Base-by-base conservation (phyloP, 2,888 invertebrate species). In the Rutpela maculata region DNA sequence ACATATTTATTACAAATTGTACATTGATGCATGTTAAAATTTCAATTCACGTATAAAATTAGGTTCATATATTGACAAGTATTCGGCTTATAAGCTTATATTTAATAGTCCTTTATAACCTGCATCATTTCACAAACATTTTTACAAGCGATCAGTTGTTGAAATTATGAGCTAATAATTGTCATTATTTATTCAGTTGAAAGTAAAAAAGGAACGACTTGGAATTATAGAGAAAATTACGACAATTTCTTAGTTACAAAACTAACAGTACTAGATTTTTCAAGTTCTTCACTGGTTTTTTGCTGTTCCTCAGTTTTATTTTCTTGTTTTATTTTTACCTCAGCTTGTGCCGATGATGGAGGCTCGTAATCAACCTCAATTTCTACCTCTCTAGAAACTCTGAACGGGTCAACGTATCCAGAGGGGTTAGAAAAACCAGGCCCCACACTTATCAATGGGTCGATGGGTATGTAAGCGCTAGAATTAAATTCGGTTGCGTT, bases 311-410 rank as follows among this genome's bases (percentile, higher is more conserved):
- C 43, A 38, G 65, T 57, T 43, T n/a, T 17, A n/a, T 56, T 3
- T 50, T 22, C 12, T 7, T 72, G 73, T 50, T 76, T 57, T 19
- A 79, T 81, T 56, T 75, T 81, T 1, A 79, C 76, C 62, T 81
- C 77, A 4, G 79, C 80, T 65, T 81, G 79, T 1, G 75, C 80
- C 31, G 71, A 43, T 0, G 80, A 74, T 15, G 72, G 35, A 0
- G 76, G 76, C 18, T 81, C 73, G 22, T 81, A 81, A 26, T 79
- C 67, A 0, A 81, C 78, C 50, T 81, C 80, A 6, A 81, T 81
- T 67, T 81, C 80, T 0, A 81, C 57, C 55, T 81, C 80, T 19
- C 80, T 71, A 7, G 74, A 31, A 35, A 11, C 38, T 57, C 78
- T 74, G n/a, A 11, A 71, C 2, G 57, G 18, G 12, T 77, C 70